Percentiles rank a stretch among this genome's conserved stretches.
Evolutionary conservation across 2,113 vertebrate genomes (phyloP).

Genomic region (Serilophus lunatus): DNA sequence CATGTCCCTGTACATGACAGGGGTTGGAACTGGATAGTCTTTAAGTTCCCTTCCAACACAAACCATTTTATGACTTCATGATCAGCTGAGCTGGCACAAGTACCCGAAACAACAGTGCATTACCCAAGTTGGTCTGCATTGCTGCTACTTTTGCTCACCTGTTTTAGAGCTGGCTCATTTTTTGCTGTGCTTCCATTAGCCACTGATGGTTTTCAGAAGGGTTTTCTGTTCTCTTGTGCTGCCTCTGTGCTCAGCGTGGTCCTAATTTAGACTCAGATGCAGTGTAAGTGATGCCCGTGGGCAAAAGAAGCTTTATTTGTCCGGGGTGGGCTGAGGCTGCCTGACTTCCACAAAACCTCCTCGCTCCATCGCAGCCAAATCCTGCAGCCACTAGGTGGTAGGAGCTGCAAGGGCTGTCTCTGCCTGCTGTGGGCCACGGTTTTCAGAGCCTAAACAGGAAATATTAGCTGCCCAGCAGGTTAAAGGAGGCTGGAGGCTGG

Average conservation of each 20-base stretch:
- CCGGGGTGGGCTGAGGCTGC: neutral
- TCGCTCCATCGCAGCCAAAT: neutral
- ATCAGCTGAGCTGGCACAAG: neutral
- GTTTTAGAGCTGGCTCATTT: neutral
- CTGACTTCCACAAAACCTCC: neutral
- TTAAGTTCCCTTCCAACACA: neutral
- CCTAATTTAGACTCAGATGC: neutral
- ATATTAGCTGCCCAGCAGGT: neutral
- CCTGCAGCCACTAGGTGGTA: constrained; percentile 55
- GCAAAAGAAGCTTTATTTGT: neutral
- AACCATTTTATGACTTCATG: neutral
- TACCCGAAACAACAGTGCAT: neutral
- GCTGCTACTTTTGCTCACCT: neutral
- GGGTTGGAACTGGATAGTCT: neutral
- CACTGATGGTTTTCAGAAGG: neutral
- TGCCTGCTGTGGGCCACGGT: neutral
- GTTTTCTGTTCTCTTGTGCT: neutral
- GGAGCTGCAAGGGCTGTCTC: constrained; percentile 18
- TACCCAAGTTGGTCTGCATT: neutral
- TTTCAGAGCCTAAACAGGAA: neutral
- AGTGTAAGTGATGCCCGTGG: fast-evolving
- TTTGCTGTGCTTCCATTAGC: neutral
- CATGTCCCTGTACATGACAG: neutral
- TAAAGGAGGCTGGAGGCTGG: neutral
- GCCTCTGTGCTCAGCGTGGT: neutral